Conservation (phyloP, 2,113 vertebrate species). For the Hystrix brachyura region DNA sequence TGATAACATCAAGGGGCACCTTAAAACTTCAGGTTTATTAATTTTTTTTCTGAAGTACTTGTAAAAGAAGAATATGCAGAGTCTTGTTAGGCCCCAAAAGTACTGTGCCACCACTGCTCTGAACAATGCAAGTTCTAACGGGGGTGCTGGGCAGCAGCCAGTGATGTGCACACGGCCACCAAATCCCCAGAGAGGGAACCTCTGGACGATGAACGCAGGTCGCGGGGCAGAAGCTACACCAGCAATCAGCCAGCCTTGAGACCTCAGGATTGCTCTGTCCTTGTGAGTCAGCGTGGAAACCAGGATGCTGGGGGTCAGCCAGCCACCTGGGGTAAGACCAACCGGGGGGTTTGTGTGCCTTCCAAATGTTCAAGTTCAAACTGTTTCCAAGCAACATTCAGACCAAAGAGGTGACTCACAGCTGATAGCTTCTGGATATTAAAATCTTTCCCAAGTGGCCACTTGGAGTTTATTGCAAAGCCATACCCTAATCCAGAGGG, state of each 20-base stretch:
- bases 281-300: background rate
- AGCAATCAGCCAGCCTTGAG: fast-evolving
- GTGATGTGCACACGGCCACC: background rate
- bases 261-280: background rate
- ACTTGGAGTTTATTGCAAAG: background rate
- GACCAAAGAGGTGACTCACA: background rate
- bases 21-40: background rate
- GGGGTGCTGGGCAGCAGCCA: background rate
- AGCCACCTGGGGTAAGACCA: background rate
- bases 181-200: background rate
- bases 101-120: background rate
- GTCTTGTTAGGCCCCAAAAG: background rate
- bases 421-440: background rate
- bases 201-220: too few relatives aligned
- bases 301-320: background rate
- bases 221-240: background rate
- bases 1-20: background rate
- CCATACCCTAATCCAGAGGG: background rate
- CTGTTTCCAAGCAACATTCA: background rate
- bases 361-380: background rate
- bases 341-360: background rate
- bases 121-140: background rate
- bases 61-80: background rate
- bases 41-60: background rate
- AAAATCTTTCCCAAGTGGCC: background rate